Evolutionary conservation across 2,797 vertebrate species (phyloP).

Genomic region (Zalophus californianus): DNA sequence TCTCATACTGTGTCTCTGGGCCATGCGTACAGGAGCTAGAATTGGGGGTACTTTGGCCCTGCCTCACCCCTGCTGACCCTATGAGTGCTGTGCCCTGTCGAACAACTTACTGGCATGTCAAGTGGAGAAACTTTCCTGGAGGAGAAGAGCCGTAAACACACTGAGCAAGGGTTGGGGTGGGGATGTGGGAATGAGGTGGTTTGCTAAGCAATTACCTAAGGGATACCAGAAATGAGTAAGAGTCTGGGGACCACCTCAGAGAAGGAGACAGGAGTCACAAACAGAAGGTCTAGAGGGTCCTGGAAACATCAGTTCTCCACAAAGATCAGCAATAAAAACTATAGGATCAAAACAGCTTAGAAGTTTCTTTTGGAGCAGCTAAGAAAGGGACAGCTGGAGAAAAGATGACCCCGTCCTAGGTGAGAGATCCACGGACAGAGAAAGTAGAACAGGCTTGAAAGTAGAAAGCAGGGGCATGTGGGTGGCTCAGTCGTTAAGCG

Average conservation of each 20-base stretch:
- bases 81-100: rapidly evolving
- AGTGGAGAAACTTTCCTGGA: neutral
- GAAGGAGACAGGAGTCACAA: neutral
- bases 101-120: neutral
- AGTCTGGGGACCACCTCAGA: neutral
- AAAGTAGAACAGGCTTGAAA: neutral
- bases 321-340: neutral
- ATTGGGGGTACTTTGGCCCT: neutral
- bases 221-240: neutral
- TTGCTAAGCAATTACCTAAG: neutral
- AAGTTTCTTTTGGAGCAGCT: neutral
- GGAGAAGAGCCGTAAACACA: neutral
- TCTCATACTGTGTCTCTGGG: neutral
- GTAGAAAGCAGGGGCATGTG: neutral
- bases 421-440: neutral
- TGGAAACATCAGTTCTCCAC: neutral
- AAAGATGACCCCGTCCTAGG: neutral
- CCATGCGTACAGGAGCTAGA: neutral
- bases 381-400: neutral
- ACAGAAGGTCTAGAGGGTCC: neutral
- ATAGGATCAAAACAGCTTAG: neutral
- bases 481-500: no score
- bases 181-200: neutral
- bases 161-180: neutral
- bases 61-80: neutral